A percentile compares a stretch with the other conserved stretches of the same genome.
These are phyloP conservation scores for Cercopithecus mona DNA, from an alignment of 2,113 vertebrate genomes.

Conservation along the genomic window DNA sequence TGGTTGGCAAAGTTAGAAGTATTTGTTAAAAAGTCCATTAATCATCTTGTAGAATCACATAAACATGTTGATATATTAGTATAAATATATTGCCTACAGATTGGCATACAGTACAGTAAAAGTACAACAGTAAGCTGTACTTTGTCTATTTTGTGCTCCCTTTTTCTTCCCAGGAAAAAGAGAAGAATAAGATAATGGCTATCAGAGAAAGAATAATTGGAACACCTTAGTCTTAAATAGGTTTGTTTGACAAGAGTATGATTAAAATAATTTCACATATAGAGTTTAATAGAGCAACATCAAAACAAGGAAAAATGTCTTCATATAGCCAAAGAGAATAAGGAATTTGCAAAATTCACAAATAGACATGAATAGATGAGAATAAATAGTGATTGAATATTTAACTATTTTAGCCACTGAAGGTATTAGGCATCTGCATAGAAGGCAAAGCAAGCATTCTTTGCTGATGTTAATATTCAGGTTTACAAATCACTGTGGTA, in stretches of 20 bases:
- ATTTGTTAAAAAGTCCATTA: not conserved
- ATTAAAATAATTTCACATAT: not conserved
- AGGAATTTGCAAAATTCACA: not conserved
- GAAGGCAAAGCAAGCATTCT: not conserved
- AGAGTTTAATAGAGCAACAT: not conserved
- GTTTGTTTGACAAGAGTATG: not conserved
- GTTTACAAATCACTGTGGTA: not conserved
- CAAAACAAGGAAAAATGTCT: not conserved
- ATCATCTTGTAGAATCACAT: not conserved
- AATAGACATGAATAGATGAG: not conserved
- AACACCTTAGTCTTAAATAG: not conserved
- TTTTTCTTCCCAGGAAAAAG: not conserved
- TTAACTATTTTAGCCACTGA: not conserved
- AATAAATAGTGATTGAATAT: not conserved
- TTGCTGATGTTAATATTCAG: not conserved
- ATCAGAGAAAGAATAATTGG: not conserved
- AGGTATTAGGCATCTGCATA: not conserved
- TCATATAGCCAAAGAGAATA: not conserved
- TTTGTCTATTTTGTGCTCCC: not conserved
- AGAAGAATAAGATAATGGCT: not conserved
- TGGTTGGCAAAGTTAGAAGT: not conserved
- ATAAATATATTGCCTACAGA: not conserved
- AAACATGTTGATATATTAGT: not conserved
- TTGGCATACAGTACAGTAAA: not conserved
- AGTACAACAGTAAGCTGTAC: not conserved